Conservation (phyloP, 1,140 invertebrate species). For the Pachypeltis micranthus region DNA sequence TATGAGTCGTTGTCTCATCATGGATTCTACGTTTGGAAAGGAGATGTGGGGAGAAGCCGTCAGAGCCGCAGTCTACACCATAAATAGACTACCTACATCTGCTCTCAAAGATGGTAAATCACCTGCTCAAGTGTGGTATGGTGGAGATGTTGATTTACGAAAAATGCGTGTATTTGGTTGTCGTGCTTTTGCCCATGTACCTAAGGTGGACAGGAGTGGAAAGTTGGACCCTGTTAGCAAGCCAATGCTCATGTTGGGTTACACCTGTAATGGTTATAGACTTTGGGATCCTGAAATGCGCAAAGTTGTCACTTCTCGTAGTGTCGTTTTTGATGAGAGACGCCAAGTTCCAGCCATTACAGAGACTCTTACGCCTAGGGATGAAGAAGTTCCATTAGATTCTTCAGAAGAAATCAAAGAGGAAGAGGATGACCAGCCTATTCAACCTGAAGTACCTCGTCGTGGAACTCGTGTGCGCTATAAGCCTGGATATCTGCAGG, state of each 20-base stretch:
- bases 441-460: background rate
- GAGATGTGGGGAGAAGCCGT: slow-evolving; percentile 20
- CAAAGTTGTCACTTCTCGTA: background rate
- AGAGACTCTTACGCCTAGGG: too few relatives aligned
- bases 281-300: background rate
- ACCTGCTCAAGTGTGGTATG: background rate
- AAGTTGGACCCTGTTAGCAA: background rate
- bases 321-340: background rate
- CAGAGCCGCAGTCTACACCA: slow-evolving; percentile 16
- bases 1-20: slow-evolving; percentile 15
- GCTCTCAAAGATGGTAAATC: background rate
- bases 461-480: background rate
- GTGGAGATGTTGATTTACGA: background rate
- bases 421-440: background rate
- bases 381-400: too few relatives aligned
- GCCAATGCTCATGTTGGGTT: background rate
- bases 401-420: background rate
- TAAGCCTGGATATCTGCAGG: background rate
- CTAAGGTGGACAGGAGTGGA: background rate
- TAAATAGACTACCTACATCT: slow-evolving; percentile 9
- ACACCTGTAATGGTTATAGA: background rate
- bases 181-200: background rate
- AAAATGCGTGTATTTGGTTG: background rate
- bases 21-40: slow-evolving; percentile 4
- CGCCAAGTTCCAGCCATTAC: background rate